Evolutionary conservation across 2,113 vertebrate genomes (phyloP), one percentile per base, ranked within the genome.

Genomic region (Podarcis cretensis): DNA sequence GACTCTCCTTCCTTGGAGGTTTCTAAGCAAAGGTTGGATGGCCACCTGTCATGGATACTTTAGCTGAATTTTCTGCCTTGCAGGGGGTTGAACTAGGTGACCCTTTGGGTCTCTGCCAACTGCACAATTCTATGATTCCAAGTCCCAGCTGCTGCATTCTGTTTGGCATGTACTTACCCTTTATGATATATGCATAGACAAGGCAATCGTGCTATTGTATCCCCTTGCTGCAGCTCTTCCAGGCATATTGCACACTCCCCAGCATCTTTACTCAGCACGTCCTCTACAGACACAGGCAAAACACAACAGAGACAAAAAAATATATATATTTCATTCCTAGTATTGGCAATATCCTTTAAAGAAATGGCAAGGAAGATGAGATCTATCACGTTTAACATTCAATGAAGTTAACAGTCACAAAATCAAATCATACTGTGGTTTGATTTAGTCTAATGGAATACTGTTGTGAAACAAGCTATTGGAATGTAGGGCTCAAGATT

Each of bases 141-240:
- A 40, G 43, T 73, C 40, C 9, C 1, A 30, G 5, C 3, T 48
- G 73, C 3, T 81, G 78, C n/a, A 40, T 35, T 37, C 30, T 30
- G 14, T 48, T 13, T 43, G 3, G 14, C 66, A 40, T 65, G 92
- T 90, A 93, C 95, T 97, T 95, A 98, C 99, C 98, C 97, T 98
- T 99, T 99, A 86, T 99, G 99, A 92, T 99, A 99, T 96, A 99
- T 98, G 96, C 99, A 99, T 94, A 99, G 98, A 94, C 99, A 99
- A 94, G 99, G 98, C 96, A 99, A 97, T 30, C 99, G 97, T 74
- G 98, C 99, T 91, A 99, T 99, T 77, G 98, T 99, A 93, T 99
- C 98, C 83, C 99, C 99, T 96, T 99, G 99, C 81, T 97, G 96
- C 94, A 99, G 93, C 83, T 99, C 98, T 94, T 99, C 99, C 95